phyloP scores from a whole-genome alignment of 1,140 invertebrate genomes.

The Brachionus paranguensis region DNA sequence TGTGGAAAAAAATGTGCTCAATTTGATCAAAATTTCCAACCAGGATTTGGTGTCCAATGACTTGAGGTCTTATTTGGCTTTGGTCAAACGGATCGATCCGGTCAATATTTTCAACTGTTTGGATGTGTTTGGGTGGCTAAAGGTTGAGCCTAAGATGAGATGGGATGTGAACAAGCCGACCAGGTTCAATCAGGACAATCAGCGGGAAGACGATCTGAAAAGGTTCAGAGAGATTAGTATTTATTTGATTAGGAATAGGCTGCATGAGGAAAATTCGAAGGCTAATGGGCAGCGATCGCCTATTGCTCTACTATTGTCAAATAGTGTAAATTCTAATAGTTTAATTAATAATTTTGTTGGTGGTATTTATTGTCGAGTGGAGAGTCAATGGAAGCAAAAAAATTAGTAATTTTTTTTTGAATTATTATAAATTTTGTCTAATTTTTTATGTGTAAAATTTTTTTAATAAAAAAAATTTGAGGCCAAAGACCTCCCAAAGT shows the following conservation, averaged over 20 bases:
- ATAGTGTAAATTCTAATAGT: constrained; percentile 12
- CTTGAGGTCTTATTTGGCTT: background rate
- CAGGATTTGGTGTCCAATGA: background rate
- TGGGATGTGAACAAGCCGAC: constrained; percentile 53
- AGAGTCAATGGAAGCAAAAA: constrained; percentile 27
- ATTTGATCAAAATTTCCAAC: background rate
- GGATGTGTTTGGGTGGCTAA: background rate
- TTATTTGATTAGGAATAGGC: background rate
- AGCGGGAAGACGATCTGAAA: constrained; percentile 52
- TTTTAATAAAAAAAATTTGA: background rate
- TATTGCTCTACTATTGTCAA: background rate
- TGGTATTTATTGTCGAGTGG: constrained; percentile 9
- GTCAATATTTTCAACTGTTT: constrained; percentile 6
- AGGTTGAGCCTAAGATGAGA: constrained; percentile 44
- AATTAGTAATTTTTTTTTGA: background rate
- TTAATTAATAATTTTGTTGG: background rate
- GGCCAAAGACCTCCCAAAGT: no score
- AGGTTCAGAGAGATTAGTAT: constrained; percentile 30
- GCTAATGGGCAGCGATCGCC: background rate
- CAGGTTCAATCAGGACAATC: constrained; percentile 55
- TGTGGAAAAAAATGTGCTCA: background rate
- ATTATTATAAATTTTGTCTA: background rate
- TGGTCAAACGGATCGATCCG: background rate
- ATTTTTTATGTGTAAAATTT: background rate
- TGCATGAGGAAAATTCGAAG: background rate